Percentiles rank a stretch among this genome's conserved stretches.
phyloP scores from a whole-genome alignment of 2,113 vertebrate species.

The Myotis yumanensis region DNA sequence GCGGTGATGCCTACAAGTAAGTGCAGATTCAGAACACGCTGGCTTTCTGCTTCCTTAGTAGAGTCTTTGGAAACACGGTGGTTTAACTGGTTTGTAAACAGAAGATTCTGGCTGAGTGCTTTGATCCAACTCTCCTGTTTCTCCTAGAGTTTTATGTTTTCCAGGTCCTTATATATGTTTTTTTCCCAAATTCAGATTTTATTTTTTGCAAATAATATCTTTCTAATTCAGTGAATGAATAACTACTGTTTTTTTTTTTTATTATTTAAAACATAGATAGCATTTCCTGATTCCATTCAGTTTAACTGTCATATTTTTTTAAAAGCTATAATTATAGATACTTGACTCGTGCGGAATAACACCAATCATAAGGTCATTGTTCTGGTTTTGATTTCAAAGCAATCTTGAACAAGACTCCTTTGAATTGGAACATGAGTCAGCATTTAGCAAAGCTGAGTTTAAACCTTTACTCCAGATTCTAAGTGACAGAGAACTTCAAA shows the following conservation, averaged over 20 bases:
- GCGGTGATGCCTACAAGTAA: neutral
- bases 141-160: slow-evolving; percentile 34
- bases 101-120: neutral
- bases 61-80: neutral
- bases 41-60: neutral
- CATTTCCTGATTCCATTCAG: slow-evolving; percentile 22
- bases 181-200: neutral
- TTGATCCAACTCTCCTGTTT: neutral
- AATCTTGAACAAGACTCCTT: slow-evolving; percentile 39
- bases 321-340: slow-evolving; percentile 20
- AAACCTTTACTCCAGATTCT: slow-evolving; percentile 40
- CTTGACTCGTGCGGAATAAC: neutral
- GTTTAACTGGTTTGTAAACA: slow-evolving; percentile 23
- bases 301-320: slow-evolving; percentile 20
- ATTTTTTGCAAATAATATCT: neutral
- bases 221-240: neutral
- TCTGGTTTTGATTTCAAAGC: slow-evolving; percentile 70
- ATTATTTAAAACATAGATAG: slow-evolving; percentile 5
- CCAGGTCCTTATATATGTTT: neutral
- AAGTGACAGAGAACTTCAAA: slow-evolving; percentile 50
- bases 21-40: neutral
- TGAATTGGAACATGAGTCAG: slow-evolving; percentile 62
- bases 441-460: slow-evolving; percentile 32
- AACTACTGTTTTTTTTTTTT: slow-evolving; percentile 27
- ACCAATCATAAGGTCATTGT: neutral